A percentile compares a stretch with the other conserved stretches of the same genome.
Evolutionary conservation across 2,888 invertebrate genomes (phyloP).

Genomic region (Drosophila trichaetosa): DNA sequence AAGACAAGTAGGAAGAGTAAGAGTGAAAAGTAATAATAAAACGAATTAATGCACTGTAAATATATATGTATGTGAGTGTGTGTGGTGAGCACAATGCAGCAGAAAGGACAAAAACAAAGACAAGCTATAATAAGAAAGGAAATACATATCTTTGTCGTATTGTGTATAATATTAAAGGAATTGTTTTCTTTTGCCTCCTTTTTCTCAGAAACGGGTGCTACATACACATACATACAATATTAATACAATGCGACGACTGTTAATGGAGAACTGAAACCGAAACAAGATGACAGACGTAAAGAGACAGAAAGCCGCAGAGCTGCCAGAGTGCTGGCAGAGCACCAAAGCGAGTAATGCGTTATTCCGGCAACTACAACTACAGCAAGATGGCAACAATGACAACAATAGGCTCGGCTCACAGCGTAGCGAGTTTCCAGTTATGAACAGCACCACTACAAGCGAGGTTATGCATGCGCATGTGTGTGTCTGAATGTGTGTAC

Average conservation of each 20-base stretch:
- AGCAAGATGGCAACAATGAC: slow-evolving; percentile 64
- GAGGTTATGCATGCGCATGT: background rate
- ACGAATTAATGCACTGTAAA: slow-evolving; percentile 60
- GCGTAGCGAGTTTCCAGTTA: slow-evolving; percentile 21
- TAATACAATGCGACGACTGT: slow-evolving; percentile 1
- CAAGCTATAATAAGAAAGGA: slow-evolving; percentile 24
- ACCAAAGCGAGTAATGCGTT: slow-evolving; percentile 18
- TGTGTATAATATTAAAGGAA: slow-evolving; percentile 46
- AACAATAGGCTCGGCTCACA: slow-evolving; percentile 58
- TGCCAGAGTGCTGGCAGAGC: slow-evolving; percentile 20
- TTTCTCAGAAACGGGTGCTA: slow-evolving; percentile 56
- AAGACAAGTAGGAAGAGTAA: slow-evolving; percentile 29
- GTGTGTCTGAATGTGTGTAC: background rate
- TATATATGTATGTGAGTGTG: slow-evolving; percentile 10
- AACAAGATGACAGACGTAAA: slow-evolving; percentile 33
- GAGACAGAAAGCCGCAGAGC: slow-evolving; percentile 14
- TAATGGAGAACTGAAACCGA: slow-evolving; percentile 25
- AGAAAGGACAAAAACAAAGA: slow-evolving; percentile 55
- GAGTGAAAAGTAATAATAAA: slow-evolving; percentile 61
- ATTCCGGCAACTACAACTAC: slow-evolving; percentile 38
- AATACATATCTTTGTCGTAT: slow-evolving; percentile 19
- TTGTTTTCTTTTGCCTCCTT: slow-evolving; percentile 56
- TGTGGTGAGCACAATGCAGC: slow-evolving; percentile 28
- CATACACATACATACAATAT: slow-evolving; percentile 33
- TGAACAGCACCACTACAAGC: background rate